Evolutionary conservation across 2,113 vertebrate genomes (phyloP).

Genomic region (Narcine bancroftii): DNA sequence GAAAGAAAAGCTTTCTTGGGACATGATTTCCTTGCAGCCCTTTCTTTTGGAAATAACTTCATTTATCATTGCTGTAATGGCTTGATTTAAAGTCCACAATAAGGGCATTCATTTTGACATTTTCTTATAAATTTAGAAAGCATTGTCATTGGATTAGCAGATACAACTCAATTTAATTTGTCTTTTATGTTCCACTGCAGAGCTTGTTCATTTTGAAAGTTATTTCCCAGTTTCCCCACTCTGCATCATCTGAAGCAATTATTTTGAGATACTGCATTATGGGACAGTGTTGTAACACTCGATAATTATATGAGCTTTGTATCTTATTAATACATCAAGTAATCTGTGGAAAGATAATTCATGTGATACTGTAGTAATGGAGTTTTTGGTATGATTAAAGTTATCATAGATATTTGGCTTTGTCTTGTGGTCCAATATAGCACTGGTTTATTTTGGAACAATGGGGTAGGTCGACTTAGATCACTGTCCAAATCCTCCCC

Average conservation of each 20-base stretch:
- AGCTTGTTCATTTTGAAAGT: not conserved
- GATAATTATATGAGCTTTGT: not conserved
- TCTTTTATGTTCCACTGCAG: not conserved
- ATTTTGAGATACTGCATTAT: not conserved
- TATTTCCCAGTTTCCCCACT: not conserved
- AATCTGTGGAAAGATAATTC: not conserved
- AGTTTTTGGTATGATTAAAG: not conserved
- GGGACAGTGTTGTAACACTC: not conserved
- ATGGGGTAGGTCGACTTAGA: not conserved
- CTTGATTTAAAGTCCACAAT: constrained; percentile 26
- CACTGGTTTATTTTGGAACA: not conserved
- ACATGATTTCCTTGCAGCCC: constrained; percentile 40
- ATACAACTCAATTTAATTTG: not conserved
- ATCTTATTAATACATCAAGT: not conserved
- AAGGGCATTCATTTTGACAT: constrained; percentile 36
- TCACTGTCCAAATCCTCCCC: too few relatives aligned
- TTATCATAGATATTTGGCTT: not conserved
- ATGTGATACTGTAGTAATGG: not conserved
- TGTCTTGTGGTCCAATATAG: not conserved
- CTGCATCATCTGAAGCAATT: not conserved
- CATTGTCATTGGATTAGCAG: not conserved
- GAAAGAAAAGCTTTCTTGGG: constrained; percentile 39
- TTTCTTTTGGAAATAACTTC: constrained; percentile 42
- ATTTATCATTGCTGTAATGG: constrained; percentile 37
- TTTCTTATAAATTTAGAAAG: constrained; percentile 34